phyloP scores from a whole-genome alignment of 2,113 vertebrate genomes.

The human (Homo sapiens) region DNA sequence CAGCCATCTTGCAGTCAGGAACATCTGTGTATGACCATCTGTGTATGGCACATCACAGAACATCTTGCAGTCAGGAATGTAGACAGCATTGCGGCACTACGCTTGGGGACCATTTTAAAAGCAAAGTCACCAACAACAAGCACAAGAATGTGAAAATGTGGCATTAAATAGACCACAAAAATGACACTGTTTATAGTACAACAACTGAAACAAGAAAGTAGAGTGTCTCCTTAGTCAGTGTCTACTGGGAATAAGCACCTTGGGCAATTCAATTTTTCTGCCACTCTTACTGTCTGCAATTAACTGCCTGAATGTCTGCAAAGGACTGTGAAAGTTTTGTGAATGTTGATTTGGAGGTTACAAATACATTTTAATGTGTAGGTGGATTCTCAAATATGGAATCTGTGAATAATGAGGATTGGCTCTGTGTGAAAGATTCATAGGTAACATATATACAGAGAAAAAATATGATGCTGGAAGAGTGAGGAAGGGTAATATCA shows the following conservation, averaged over 20 bases:
- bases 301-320: not conserved
- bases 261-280: not conserved
- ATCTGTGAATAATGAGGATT: not conserved
- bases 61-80: not conserved
- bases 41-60: not conserved
- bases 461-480: not conserved
- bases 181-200: not conserved
- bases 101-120: not conserved
- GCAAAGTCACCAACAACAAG: not conserved
- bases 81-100: not conserved
- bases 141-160: not conserved
- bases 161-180: not conserved
- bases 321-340: too few relatives aligned
- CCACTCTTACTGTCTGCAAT: too few relatives aligned
- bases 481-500: not conserved
- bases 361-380: not conserved
- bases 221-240: not conserved
- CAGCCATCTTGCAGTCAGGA: not conserved
- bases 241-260: not conserved
- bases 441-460: not conserved
- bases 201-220: not conserved
- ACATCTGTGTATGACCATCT: not conserved
- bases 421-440: not conserved
- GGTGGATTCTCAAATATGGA: not conserved
- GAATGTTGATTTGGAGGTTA: not conserved